Percentiles rank a stretch among this genome's conserved stretches.
phyloP scores from a whole-genome alignment of 92 coral and sea anemone species.

The Zoanthus sansibaricus region DNA sequence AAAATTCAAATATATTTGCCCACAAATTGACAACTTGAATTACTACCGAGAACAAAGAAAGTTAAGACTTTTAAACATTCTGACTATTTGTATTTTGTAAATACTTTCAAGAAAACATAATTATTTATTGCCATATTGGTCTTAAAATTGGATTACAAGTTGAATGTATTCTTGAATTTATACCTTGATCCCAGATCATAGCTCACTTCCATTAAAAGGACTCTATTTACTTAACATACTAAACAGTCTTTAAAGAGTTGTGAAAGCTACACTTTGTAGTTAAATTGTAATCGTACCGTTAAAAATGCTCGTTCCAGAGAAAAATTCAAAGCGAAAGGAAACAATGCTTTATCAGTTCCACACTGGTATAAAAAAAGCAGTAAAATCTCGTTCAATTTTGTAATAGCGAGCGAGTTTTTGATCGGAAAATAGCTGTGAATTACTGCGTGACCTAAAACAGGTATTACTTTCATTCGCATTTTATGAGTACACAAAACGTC shows the following conservation, averaged over 20 bases:
- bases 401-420: not conserved
- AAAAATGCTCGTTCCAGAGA: not conserved
- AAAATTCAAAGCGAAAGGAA: not conserved
- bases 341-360: not conserved
- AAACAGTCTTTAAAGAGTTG: not conserved
- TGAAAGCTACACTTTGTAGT: not conserved
- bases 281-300: not conserved
- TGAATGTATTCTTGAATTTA: not conserved
- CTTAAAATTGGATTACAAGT: slow-evolving; percentile 18
- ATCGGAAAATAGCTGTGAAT: not conserved
- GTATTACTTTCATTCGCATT: not conserved
- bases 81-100: not conserved
- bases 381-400: not conserved
- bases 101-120: not conserved
- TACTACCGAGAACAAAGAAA: not conserved
- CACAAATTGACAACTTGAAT: not conserved
- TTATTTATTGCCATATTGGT: not conserved
- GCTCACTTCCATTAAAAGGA: not conserved
- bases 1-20: not conserved
- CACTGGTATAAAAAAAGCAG: not conserved
- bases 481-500: not conserved
- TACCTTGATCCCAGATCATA: not conserved
- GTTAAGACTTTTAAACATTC: not conserved
- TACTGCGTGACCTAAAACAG: slow-evolving; percentile 3
- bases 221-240: not conserved